These are phyloP conservation scores for Pyxicephalus adspersus DNA, from an alignment of 2,113 vertebrate species.

Conservation along the genomic window DNA sequence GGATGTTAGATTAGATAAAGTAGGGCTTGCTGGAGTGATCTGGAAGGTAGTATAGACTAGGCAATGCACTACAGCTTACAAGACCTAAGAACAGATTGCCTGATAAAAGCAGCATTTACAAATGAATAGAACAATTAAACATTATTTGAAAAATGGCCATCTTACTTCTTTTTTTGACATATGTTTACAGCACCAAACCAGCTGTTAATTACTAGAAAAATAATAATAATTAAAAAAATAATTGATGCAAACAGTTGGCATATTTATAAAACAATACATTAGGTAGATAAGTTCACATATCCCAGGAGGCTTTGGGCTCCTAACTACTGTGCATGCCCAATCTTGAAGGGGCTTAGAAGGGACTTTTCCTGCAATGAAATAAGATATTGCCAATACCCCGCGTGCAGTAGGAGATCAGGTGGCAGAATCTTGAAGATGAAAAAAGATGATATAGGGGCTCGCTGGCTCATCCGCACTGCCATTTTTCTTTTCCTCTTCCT, in stretches of 20 bases:
- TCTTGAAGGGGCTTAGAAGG: too few relatives aligned
- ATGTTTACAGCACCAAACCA: neutral
- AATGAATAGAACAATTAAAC: conserved; percentile 25
- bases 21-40: conserved; percentile 26
- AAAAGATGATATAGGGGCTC: too few relatives aligned
- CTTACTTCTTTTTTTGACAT: neutral
- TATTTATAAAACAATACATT: neutral
- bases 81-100: conserved; percentile 5
- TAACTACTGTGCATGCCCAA: too few relatives aligned
- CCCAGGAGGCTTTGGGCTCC: too few relatives aligned
- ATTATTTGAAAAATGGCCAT: conserved; percentile 21
- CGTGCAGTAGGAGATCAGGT: too few relatives aligned
- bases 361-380: too few relatives aligned
- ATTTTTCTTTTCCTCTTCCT: too few relatives aligned
- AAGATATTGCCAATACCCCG: too few relatives aligned
- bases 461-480: too few relatives aligned
- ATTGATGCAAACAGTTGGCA: neutral
- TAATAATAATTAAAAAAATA: neutral
- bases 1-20: conserved; percentile 48
- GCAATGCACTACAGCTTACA: neutral
- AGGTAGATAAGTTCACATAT: neutral
- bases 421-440: too few relatives aligned
- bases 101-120: conserved; percentile 20
- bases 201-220: neutral
- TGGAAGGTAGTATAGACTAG: conserved; percentile 23